A percentile compares a stretch with the other conserved stretches of the same genome.
These are phyloP conservation scores for Sebastes vulpes DNA, from an alignment of 2,797 vertebrate genomes.

Conservation along the genomic window DNA sequence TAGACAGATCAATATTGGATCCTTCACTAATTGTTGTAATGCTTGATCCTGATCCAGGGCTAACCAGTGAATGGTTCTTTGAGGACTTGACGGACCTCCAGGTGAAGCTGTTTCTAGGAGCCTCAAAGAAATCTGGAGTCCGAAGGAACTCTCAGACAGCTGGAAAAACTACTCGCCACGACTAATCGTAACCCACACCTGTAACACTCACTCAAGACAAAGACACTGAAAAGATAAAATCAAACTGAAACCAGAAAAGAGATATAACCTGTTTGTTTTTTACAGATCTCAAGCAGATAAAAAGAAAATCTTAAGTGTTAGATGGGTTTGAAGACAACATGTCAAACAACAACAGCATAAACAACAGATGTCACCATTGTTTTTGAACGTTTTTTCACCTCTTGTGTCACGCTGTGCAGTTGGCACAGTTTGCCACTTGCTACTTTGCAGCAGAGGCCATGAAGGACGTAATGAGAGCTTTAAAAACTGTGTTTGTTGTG, in stretches of 20 bases:
- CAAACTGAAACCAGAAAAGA: background rate
- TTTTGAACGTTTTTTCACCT: background rate
- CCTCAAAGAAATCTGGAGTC: constrained; percentile 10
- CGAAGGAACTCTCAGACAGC: background rate
- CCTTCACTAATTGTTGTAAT: background rate
- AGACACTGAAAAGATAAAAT: background rate
- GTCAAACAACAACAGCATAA: background rate
- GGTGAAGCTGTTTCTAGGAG: constrained; percentile 28
- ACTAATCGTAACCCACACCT: background rate
- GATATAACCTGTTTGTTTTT: background rate
- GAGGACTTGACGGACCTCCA: constrained; percentile 34
- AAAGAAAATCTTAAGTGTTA: background rate
- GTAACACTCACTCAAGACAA: background rate
- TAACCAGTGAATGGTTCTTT: constrained; percentile 37
- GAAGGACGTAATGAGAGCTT: background rate
- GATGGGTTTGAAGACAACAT: background rate
- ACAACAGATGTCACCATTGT: background rate
- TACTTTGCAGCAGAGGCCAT: background rate
- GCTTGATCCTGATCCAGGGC: background rate
- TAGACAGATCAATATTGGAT: background rate
- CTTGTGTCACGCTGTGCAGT: background rate
- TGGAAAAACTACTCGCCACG: background rate
- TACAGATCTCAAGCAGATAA: background rate
- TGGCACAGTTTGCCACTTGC: background rate
- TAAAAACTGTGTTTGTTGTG: background rate